A percentile compares a stretch with the other conserved stretches of the same genome.
Evolutionary conservation across 2,797 vertebrate species (phyloP).

Genomic region (Iguana delicatissima): DNA sequence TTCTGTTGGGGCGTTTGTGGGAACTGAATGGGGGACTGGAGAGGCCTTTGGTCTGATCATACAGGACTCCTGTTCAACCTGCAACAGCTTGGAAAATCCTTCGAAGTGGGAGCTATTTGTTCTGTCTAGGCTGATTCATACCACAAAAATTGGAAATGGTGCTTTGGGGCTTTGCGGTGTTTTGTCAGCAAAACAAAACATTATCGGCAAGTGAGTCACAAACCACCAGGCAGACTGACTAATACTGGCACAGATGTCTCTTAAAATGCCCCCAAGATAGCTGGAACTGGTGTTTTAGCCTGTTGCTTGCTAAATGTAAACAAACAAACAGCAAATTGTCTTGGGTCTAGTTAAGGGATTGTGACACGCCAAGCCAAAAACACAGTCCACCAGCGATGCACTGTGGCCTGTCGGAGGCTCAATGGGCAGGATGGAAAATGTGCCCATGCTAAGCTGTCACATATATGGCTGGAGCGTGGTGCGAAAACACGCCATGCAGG

Average conservation of each 20-base stretch:
- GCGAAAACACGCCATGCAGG: neutral
- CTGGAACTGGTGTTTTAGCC: slow-evolving; percentile 42
- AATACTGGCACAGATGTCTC: slow-evolving; percentile 25
- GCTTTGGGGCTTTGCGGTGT: neutral
- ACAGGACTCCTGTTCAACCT: neutral
- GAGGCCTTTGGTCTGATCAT: neutral
- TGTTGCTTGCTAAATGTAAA: slow-evolving; percentile 44
- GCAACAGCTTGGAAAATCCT: neutral
- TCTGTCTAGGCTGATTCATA: slow-evolving; percentile 12
- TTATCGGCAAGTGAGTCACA: slow-evolving; percentile 59
- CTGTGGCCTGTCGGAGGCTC: slow-evolving; percentile 27
- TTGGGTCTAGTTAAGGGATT: slow-evolving; percentile 33
- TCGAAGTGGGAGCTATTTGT: neutral
- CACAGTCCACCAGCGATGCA: neutral
- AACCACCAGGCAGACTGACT: rapidly evolving
- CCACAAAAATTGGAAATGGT: slow-evolving; percentile 7
- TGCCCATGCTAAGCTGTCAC: neutral
- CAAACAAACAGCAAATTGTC: neutral
- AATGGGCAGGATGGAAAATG: neutral
- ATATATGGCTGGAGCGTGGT: neutral
- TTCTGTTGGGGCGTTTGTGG: too few species aligned
- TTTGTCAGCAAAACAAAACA: slow-evolving; percentile 6
- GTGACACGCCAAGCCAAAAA: slow-evolving; percentile 13
- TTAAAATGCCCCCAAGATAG: slow-evolving; percentile 36
- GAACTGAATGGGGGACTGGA: too few species aligned